A percentile compares a stretch with the other conserved stretches of the same genome.
Evolutionary conservation across 2,888 invertebrate species (phyloP).

Genomic region (Eupithecia tripunctaria): DNA sequence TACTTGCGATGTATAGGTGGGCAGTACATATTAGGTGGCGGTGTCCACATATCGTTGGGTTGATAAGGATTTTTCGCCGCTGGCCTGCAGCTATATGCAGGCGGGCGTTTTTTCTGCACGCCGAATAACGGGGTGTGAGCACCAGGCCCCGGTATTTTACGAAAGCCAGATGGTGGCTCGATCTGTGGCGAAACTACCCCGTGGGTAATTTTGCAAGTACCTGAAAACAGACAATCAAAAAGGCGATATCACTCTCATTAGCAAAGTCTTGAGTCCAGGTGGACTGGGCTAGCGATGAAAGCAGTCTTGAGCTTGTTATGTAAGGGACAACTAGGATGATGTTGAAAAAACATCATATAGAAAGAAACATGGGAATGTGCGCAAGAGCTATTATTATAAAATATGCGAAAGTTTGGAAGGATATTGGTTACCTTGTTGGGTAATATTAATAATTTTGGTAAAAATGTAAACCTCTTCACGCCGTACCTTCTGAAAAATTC

Average conservation of each 20-base stretch:
- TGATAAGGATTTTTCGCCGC: constrained; percentile 60
- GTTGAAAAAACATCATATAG: neutral
- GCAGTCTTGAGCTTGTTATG: neutral
- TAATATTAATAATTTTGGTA: neutral
- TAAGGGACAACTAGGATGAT: neutral
- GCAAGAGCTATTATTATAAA: neutral
- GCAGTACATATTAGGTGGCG: constrained; percentile 73
- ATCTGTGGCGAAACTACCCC: constrained; percentile 59
- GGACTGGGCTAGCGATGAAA: neutral
- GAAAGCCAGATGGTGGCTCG: constrained; percentile 46
- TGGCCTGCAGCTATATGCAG: constrained; percentile 62
- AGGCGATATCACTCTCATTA: neutral
- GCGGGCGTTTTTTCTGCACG: constrained; percentile 54
- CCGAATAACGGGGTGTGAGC: constrained; percentile 52
- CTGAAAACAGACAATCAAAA: constrained; percentile 9
- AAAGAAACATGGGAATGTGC: too few relatives aligned
- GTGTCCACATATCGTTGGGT: constrained; percentile 70
- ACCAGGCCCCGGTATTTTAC: constrained; percentile 64
- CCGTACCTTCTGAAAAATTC: neutral
- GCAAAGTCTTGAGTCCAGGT: neutral
- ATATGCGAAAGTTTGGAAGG: neutral
- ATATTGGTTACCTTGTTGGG: neutral
- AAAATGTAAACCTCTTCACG: neutral
- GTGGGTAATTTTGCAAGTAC: constrained; percentile 48
- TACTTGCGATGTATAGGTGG: constrained; percentile 63